These are phyloP conservation scores for Argentina silus DNA, from an alignment of 2,797 vertebrate genomes.

Conservation along the genomic window DNA sequence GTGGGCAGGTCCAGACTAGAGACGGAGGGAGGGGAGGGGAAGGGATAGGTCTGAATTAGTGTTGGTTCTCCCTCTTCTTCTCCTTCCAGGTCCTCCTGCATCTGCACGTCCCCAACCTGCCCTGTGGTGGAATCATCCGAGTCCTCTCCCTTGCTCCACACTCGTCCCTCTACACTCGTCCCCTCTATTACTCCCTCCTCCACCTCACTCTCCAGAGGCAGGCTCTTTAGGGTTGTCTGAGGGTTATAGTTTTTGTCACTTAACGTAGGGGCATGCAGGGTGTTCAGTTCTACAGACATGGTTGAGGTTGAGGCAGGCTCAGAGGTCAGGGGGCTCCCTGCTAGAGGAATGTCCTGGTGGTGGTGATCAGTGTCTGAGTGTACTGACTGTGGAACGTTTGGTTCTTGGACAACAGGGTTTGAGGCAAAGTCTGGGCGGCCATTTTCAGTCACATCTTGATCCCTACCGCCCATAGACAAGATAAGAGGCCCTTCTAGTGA, in stretches of 20 bases:
- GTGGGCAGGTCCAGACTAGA: not conserved
- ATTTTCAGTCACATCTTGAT: not conserved
- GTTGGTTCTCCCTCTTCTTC: not conserved
- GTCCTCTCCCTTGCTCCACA: not conserved
- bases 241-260: not conserved
- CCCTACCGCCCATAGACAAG: not conserved
- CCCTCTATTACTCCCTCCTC: not conserved
- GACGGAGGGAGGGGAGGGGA: not conserved
- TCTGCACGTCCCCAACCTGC: not conserved
- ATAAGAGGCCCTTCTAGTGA: not conserved
- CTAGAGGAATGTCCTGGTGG: not conserved
- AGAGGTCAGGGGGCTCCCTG: not conserved
- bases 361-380: not conserved
- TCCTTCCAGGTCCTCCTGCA: not conserved
- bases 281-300: not conserved
- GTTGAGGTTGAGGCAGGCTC: not conserved
- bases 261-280: not conserved
- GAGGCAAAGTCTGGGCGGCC: not conserved
- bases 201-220: not conserved
- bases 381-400: not conserved
- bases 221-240: not conserved
- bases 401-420: not conserved
- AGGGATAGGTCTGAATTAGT: not conserved
- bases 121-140: not conserved
- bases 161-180: not conserved